These are phyloP conservation scores for Pycnomerus fuliginosus DNA, from an alignment of 2,888 invertebrate species.

Conservation along the genomic window DNA sequence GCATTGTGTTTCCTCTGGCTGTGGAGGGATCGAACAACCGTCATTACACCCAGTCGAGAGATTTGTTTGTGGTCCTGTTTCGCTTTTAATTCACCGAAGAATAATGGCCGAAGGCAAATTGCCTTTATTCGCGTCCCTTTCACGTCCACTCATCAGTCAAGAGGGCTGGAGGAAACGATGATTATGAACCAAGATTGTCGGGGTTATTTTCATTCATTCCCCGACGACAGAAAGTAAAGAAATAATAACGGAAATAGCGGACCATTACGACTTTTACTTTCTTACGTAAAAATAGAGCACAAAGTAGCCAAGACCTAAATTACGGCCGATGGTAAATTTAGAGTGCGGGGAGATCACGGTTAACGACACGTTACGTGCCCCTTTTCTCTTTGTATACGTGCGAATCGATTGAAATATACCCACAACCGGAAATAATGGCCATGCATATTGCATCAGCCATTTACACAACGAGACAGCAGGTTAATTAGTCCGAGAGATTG, in stretches of 20 bases:
- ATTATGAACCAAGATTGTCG: neutral
- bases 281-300: slow-evolving; percentile 20
- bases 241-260: slow-evolving; percentile 8
- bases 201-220: neutral
- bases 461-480: too few species aligned
- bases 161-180: neutral
- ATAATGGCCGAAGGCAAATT: slow-evolving; percentile 28
- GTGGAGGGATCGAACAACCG: slow-evolving; percentile 31
- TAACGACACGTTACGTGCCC: slow-evolving; percentile 32
- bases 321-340: slow-evolving; percentile 17
- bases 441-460: too few species aligned
- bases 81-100: slow-evolving; percentile 29
- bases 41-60: slow-evolving; percentile 25
- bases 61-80: slow-evolving; percentile 26
- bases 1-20: slow-evolving; percentile 30
- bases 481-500: too few species aligned
- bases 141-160: slow-evolving; percentile 1
- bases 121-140: slow-evolving; percentile 26
- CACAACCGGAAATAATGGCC: slow-evolving; percentile 8
- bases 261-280: slow-evolving; percentile 20
- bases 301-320: slow-evolving; percentile 23
- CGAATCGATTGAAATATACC: slow-evolving; percentile 16
- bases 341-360: slow-evolving; percentile 25
- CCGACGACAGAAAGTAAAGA: slow-evolving; percentile 1
- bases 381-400: slow-evolving; percentile 21